Percentiles rank a stretch among this genome's conserved stretches.
Conservation (phyloP, 2,888 invertebrate genomes). For the Megaustenia siamemsis region DNA sequence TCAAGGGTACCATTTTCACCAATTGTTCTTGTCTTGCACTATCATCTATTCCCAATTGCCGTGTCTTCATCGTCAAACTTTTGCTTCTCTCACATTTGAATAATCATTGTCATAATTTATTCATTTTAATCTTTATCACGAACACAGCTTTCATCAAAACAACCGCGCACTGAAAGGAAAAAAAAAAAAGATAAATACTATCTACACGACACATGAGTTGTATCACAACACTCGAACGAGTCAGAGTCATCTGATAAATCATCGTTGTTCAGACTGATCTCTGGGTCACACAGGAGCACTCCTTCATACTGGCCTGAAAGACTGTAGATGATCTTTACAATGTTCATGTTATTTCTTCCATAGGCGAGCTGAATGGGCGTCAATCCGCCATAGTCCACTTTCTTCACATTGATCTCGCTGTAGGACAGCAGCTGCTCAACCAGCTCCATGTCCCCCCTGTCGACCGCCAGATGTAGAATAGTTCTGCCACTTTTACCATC, state of each 20-base stretch:
- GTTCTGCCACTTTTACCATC: constrained; percentile 56
- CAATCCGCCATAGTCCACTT: constrained; percentile 8
- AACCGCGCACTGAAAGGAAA: too few species aligned
- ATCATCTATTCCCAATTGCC: too few species aligned
- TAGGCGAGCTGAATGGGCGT: constrained; percentile 43
- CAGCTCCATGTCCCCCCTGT: constrained; percentile 10
- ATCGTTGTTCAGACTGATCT: neutral
- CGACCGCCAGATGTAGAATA: constrained; percentile 43
- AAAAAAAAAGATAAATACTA: too few species aligned
- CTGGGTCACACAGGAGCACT: neutral
- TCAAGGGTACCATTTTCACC: too few species aligned
- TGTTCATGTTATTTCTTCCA: constrained; percentile 31
- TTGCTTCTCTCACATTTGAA: too few species aligned
- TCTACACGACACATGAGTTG: too few species aligned
- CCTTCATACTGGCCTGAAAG: neutral
- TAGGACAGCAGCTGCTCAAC: neutral
- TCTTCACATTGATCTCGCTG: neutral
- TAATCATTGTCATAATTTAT: too few species aligned
- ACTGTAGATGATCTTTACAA: neutral
- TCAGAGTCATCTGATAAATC: neutral
- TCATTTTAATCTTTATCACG: too few species aligned
- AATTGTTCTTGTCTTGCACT: too few species aligned
- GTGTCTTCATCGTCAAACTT: too few species aligned
- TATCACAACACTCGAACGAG: neutral
- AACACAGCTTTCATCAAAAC: too few species aligned